These are phyloP conservation scores for Sminthurinus aureus DNA, from an alignment of 2,888 invertebrate species.

Conservation along the genomic window DNA sequence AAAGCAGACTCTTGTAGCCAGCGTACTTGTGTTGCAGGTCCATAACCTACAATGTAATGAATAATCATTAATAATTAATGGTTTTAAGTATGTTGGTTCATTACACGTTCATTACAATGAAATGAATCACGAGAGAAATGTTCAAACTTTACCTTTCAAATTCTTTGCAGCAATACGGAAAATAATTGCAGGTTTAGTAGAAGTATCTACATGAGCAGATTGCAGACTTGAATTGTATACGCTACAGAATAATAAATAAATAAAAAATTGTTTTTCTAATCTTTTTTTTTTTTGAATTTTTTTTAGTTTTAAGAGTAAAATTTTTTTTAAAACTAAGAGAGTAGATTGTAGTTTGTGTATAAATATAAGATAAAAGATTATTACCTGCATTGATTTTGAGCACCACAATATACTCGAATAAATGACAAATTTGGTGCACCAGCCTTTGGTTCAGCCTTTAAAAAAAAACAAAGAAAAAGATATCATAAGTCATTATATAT, in stretches of 20 bases:
- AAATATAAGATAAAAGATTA: too few species aligned
- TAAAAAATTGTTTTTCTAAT: too few species aligned
- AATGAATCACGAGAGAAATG: too few species aligned
- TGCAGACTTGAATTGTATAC: slow-evolving; percentile 85
- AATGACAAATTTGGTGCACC: slow-evolving; percentile 80
- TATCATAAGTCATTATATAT: background rate
- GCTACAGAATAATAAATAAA: slow-evolving; percentile 63
- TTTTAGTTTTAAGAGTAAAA: too few species aligned
- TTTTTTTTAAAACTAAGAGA: too few species aligned
- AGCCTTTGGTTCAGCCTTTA: slow-evolving; percentile 43
- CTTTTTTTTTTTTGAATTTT: too few species aligned
- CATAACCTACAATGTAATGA: slow-evolving; percentile 74
- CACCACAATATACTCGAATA: slow-evolving; percentile 95
- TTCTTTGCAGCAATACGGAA: slow-evolving; percentile 98
- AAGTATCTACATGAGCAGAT: slow-evolving; percentile 94
- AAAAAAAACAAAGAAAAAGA: background rate
- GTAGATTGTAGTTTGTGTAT: too few species aligned
- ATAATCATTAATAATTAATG: too few species aligned
- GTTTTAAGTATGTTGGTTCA: too few species aligned
- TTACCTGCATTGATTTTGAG: slow-evolving; percentile 81
- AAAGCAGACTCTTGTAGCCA: slow-evolving; percentile 79
- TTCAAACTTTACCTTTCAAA: slow-evolving; percentile 77
- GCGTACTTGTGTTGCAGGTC: slow-evolving; percentile 99
- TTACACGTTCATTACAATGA: too few species aligned
- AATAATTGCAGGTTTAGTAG: slow-evolving; percentile 93